phyloP scores from a whole-genome alignment of 2,797 vertebrate genomes.

The Silurus aristotelis region DNA sequence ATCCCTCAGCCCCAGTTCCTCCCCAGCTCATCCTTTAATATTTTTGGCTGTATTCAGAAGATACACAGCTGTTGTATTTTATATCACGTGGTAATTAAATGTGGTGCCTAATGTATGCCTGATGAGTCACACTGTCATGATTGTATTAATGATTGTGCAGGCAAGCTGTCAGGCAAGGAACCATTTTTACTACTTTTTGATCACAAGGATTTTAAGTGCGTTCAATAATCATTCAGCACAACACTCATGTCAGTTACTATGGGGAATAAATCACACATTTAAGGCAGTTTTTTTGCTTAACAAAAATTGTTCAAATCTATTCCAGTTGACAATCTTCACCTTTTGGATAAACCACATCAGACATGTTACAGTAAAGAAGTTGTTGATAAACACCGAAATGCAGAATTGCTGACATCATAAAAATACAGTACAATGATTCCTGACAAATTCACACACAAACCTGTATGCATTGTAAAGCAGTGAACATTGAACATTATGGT shows the following conservation, averaged over 20 bases:
- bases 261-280: not conserved
- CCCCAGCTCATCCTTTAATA: not conserved
- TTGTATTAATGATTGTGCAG: not conserved
- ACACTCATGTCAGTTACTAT: not conserved
- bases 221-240: too few species aligned
- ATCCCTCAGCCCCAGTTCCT: not conserved
- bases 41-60: not conserved
- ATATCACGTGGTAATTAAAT: not conserved
- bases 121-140: not conserved
- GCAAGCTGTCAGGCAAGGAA: not conserved
- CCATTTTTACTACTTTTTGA: not conserved
- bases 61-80: not conserved
- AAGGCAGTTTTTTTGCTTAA: not conserved
- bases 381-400: not conserved
- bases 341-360: too few species aligned
- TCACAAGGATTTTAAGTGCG: not conserved
- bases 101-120: not conserved
- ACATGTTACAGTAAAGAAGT: too few species aligned
- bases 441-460: not conserved
- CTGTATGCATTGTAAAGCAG: too few species aligned
- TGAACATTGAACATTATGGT: too few species aligned
- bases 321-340: not conserved
- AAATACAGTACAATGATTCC: not conserved
- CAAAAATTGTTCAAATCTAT: not conserved
- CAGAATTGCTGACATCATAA: not conserved